Conservation (phyloP, 1,140 invertebrate species). For the Lordiphosa collinella region DNA sequence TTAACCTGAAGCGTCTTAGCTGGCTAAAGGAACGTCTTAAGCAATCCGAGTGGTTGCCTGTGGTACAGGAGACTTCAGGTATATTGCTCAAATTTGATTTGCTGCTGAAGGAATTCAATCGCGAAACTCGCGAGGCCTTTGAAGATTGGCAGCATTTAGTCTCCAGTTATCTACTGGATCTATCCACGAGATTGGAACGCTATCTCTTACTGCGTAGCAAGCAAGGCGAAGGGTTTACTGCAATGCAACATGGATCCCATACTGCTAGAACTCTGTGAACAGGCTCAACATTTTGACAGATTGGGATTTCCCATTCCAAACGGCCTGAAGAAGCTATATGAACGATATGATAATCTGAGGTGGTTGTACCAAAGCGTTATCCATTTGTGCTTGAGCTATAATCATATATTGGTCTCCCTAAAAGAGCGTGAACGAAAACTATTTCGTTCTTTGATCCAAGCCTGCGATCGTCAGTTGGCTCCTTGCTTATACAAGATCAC, state of each 20-base stretch:
- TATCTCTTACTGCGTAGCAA: conserved; percentile 86
- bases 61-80: conserved; percentile 38
- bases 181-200: conserved; percentile 83
- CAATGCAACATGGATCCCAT: conserved; percentile 88
- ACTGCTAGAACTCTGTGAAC: conserved; percentile 59
- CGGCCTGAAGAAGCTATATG: conserved; percentile 81
- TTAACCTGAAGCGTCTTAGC: conserved; percentile 57
- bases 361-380: conserved; percentile 88
- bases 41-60: conserved; percentile 59
- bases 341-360: conserved; percentile 83
- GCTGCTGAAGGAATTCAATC: conserved; percentile 48
- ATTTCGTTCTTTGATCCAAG: conserved; percentile 82
- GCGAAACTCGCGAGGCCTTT: conserved; percentile 70
- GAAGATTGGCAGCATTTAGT: conserved; percentile 83
- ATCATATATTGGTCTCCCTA: conserved; percentile 85
- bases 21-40: conserved; percentile 51
- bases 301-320: conserved; percentile 81
- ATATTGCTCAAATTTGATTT: conserved; percentile 53
- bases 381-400: conserved; percentile 88
- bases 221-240: conserved; percentile 84
- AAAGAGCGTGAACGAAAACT: conserved; percentile 82
- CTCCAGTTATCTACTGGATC: conserved; percentile 79
- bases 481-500: conserved; percentile 89
- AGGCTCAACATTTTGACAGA: conserved; percentile 80
- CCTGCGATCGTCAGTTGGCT: conserved; percentile 87